Percentiles rank a stretch among this genome's conserved stretches.
These are phyloP conservation scores for Archilochus colubris DNA, from an alignment of 2,113 vertebrate genomes.

Conservation along the genomic window DNA sequence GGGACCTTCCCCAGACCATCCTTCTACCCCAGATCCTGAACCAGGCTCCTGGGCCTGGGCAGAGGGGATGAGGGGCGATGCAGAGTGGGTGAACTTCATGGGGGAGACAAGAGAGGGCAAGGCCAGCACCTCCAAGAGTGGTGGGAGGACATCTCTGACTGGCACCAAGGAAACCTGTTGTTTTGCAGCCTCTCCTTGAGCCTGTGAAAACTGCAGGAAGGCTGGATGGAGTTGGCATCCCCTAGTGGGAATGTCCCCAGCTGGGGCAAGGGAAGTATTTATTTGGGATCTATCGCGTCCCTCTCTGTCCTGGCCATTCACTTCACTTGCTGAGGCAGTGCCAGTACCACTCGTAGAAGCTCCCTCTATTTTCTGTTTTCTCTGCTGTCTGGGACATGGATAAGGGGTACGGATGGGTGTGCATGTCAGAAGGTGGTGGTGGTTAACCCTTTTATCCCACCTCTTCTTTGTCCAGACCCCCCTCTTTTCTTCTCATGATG, in stretches of 20 bases:
- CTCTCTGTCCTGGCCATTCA: accelerated
- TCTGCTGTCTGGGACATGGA: background rate
- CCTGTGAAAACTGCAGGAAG: background rate
- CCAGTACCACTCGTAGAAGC: background rate
- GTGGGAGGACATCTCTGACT: background rate
- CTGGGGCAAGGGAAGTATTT: background rate
- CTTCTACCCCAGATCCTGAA: background rate
- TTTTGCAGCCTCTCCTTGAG: background rate
- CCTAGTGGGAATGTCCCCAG: background rate
- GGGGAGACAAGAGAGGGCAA: background rate
- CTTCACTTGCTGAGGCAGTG: accelerated
- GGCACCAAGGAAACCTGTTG: background rate
- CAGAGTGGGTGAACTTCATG: accelerated
- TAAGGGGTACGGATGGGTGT: background rate
- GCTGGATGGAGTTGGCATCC: background rate
- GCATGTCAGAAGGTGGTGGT: too few species aligned
- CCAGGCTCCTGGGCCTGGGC: accelerated
- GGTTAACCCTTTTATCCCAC: background rate
- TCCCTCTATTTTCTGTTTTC: background rate
- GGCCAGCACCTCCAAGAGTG: accelerated
- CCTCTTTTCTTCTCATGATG: background rate
- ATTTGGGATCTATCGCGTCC: background rate
- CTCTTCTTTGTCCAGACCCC: background rate
- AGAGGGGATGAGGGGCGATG: background rate
- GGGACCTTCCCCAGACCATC: background rate